A percentile compares a stretch with the other conserved stretches of the same genome.
Conservation (phyloP, 2,797 vertebrate species). For the Aplochiton taeniatus region DNA sequence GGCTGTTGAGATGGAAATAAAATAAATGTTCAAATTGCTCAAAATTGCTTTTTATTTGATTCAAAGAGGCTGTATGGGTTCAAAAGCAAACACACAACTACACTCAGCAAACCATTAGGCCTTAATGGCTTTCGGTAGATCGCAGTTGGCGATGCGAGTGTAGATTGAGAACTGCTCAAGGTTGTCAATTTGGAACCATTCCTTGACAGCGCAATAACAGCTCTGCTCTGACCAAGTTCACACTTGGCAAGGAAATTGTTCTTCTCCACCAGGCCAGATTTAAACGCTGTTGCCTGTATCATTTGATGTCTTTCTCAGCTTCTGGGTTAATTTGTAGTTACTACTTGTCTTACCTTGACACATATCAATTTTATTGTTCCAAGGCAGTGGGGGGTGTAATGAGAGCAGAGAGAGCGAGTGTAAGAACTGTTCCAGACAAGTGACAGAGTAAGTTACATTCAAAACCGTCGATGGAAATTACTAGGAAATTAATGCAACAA, state of each 20-base stretch:
- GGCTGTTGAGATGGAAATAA: too few species aligned
- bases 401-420: too few species aligned
- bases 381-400: too few species aligned
- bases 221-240: conserved; percentile 13
- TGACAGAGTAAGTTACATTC: too few species aligned
- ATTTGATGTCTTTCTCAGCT: conserved; percentile 32
- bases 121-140: too few species aligned
- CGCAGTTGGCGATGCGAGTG: too few species aligned
- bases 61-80: too few species aligned
- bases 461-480: not conserved
- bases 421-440: too few species aligned
- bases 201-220: conserved; percentile 51
- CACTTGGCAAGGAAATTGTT: conserved; percentile 23
- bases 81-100: too few species aligned
- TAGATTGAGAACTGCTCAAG: conserved; percentile 37
- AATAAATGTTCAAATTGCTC: too few species aligned
- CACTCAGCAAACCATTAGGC: too few species aligned
- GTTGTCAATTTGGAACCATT: conserved; percentile 37
- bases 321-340: conserved; percentile 28
- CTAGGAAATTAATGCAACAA: conserved; percentile 2
- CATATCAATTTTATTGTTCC: not conserved
- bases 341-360: not conserved
- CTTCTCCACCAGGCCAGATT: conserved; percentile 9
- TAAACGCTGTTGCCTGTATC: not conserved
- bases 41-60: too few species aligned